Evolutionary conservation across 2,113 vertebrate species (phyloP).

Genomic region (Meriones unguiculatus): DNA sequence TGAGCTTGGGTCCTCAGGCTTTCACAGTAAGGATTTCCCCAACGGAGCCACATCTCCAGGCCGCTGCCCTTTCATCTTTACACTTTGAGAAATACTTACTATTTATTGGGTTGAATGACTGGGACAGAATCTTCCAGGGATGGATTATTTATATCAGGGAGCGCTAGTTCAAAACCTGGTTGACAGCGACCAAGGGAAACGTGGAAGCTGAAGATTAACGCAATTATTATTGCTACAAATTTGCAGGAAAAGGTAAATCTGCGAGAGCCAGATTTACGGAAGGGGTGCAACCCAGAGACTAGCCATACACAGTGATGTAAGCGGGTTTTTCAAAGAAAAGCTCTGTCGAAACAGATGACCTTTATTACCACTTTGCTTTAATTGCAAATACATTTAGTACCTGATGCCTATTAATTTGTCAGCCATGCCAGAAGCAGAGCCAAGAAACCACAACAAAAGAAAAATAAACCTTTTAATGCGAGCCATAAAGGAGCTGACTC

Average conservation of each 20-base stretch:
- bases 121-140: background rate
- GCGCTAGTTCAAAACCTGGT: background rate
- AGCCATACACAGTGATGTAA: conserved; percentile 41
- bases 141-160: conserved; percentile 13
- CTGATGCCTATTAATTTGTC: conserved; percentile 77
- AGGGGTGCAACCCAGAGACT: background rate
- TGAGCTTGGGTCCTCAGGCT: background rate
- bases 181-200: conserved; percentile 43
- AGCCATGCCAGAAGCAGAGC: conserved; percentile 63
- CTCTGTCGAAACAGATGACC: conserved; percentile 63
- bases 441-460: conserved; percentile 75
- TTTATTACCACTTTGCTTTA: conserved; percentile 75
- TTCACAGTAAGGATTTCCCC: background rate
- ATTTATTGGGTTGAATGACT: conserved; percentile 36
- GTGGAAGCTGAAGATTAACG: conserved; percentile 54
- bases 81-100: background rate
- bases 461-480: conserved; percentile 71
- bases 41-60: background rate
- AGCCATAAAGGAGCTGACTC: conserved; percentile 64
- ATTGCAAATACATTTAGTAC: conserved; percentile 75
- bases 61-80: background rate
- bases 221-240: conserved; percentile 52
- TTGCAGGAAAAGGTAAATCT: background rate
- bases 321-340: conserved; percentile 14
- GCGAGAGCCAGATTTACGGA: conserved; percentile 12